Evolutionary conservation across 2,113 vertebrate species (phyloP).

Genomic region (Aythya baeri): DNA sequence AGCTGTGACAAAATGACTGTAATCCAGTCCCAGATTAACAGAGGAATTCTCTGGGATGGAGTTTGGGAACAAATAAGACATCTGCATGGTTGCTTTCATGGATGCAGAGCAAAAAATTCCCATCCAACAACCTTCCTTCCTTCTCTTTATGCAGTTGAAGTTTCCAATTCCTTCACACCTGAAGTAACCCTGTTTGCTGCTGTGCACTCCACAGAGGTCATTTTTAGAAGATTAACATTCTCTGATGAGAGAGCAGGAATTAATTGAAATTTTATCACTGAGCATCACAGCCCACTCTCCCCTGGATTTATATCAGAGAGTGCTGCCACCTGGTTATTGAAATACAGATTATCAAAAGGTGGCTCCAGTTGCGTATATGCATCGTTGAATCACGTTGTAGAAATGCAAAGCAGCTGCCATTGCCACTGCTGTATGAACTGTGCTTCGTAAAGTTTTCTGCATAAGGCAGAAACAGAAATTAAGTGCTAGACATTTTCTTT

Average conservation of each 20-base stretch:
- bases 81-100: not conserved
- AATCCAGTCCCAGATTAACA: not conserved
- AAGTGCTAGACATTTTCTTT: constrained; percentile 4
- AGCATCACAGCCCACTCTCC: not conserved
- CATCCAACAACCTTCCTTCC: not conserved
- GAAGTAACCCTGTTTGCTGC: not conserved
- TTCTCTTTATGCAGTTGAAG: not conserved
- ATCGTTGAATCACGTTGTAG: not conserved
- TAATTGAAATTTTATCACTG: constrained; percentile 17
- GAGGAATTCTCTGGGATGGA: not conserved
- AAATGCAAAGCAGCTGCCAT: constrained; percentile 6
- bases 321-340: not conserved
- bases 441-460: not conserved
- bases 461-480: not conserved
- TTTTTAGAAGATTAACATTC: not conserved
- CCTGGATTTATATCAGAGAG: not conserved
- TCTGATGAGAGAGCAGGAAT: not conserved
- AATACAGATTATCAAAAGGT: not conserved
- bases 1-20: not conserved
- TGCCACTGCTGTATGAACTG: not conserved
- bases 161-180: not conserved
- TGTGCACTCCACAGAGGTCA: not conserved
- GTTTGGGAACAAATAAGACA: not conserved
- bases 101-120: not conserved
- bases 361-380: not conserved